Evolutionary conservation across 2,888 invertebrate genomes (phyloP).

Genomic region (Prosapia bicincta): DNA sequence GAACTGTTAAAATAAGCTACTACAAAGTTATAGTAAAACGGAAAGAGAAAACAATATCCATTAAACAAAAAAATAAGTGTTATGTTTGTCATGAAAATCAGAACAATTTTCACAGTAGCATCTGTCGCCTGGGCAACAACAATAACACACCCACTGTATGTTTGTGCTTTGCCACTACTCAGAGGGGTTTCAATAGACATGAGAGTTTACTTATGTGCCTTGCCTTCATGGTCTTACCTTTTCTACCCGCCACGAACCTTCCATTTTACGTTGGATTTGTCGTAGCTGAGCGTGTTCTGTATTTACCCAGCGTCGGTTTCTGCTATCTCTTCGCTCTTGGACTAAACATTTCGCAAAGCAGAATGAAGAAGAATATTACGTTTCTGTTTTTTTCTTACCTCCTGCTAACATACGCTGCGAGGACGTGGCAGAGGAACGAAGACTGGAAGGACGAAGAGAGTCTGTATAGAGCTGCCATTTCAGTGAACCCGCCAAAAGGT

Average conservation of each 20-base stretch:
- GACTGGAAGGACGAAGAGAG: constrained; percentile 94
- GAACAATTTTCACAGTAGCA: constrained; percentile 19
- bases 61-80: neutral
- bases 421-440: constrained; percentile 76
- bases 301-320: constrained; percentile 94
- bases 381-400: constrained; percentile 54
- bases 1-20: neutral
- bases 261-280: constrained; percentile 98
- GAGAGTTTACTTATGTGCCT: constrained; percentile 55
- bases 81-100: neutral
- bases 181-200: too few species aligned
- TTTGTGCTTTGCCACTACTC: neutral
- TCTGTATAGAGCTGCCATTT: constrained; percentile 85
- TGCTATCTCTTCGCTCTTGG: constrained; percentile 84
- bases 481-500: constrained; percentile 98
- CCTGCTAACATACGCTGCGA: constrained; percentile 63
- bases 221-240: constrained; percentile 80
- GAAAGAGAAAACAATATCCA: neutral
- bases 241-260: constrained; percentile 93
- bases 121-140: constrained; percentile 26
- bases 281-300: constrained; percentile 92
- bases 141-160: neutral
- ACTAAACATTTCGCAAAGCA: constrained; percentile 47
- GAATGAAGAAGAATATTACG: neutral
- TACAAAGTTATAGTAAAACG: neutral